A percentile compares a stretch with the other conserved stretches of the same genome.
Conservation (phyloP, 2,797 vertebrate species). For the Smutsia gigantea region DNA sequence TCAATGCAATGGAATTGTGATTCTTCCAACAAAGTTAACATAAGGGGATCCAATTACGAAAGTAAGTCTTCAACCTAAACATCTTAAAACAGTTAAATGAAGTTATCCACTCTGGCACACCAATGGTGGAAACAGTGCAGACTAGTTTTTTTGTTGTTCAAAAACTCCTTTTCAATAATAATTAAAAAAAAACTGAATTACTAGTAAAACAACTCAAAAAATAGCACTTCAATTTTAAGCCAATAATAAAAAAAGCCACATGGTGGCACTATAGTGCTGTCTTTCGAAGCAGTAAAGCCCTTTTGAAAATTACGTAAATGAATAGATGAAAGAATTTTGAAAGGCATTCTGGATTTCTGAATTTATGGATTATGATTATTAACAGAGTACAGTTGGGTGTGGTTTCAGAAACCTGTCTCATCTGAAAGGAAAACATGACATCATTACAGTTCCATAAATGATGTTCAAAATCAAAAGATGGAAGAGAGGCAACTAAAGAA, state of each 20-base stretch:
- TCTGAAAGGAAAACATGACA: not conserved
- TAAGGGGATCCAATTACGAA: not conserved
- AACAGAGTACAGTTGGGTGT: not conserved
- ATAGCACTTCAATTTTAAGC: not conserved
- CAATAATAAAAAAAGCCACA: constrained; percentile 66
- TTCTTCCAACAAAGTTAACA: constrained; percentile 4
- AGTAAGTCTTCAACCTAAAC: not conserved
- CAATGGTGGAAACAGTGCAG: not conserved
- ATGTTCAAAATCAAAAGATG: not conserved
- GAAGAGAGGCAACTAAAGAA: not conserved
- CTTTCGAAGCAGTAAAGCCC: not conserved
- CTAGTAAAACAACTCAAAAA: not conserved
- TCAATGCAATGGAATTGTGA: not conserved
- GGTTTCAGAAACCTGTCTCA: not conserved
- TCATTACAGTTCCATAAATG: constrained; percentile 11
- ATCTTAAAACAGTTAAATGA: constrained; percentile 17
- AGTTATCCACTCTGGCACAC: not conserved
- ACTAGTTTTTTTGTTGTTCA: not conserved
- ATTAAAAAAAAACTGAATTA: not conserved
- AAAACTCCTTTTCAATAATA: constrained; percentile 26
- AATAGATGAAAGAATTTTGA: not conserved
- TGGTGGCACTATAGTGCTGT: constrained; percentile 74
- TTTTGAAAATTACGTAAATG: not conserved
- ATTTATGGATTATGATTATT: not conserved
- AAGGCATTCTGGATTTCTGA: not conserved